A percentile compares a stretch with the other conserved stretches of the same genome.
Evolutionary conservation across 2,797 vertebrate species (phyloP).

Genomic region (Potorous gilbertii): DNA sequence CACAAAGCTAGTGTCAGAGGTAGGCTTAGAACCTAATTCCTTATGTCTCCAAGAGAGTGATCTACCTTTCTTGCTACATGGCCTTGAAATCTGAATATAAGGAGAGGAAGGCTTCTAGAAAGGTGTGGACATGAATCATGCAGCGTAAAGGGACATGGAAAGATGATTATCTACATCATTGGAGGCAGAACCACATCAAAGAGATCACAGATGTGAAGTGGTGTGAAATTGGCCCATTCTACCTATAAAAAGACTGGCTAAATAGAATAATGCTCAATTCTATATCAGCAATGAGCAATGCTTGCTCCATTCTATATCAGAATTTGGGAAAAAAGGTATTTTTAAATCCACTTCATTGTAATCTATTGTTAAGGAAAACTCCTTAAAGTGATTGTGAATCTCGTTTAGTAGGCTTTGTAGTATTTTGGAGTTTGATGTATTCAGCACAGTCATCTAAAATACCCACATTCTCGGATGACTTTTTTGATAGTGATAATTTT

Average conservation of each 20-base stretch:
- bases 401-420: background rate
- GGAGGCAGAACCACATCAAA: background rate
- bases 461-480: conserved; percentile 33
- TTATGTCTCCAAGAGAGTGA: background rate
- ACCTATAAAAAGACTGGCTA: conserved; percentile 59
- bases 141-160: background rate
- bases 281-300: too few species aligned
- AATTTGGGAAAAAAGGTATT: conserved; percentile 25
- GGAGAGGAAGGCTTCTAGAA: background rate
- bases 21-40: background rate
- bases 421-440: background rate
- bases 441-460: conserved; percentile 28
- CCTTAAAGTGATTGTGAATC: background rate
- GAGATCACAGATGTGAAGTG: background rate
- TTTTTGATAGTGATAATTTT: conserved; percentile 55
- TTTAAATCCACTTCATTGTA: background rate
- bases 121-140: background rate
- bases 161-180: background rate
- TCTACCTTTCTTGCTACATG: background rate
- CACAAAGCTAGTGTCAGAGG: background rate
- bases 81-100: background rate
- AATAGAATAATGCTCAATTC: conserved; percentile 19
- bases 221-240: background rate
- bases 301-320: too few species aligned
- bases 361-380: background rate